phyloP scores from a whole-genome alignment of 2,888 invertebrate species.

The Coleophora deauratella region DNA sequence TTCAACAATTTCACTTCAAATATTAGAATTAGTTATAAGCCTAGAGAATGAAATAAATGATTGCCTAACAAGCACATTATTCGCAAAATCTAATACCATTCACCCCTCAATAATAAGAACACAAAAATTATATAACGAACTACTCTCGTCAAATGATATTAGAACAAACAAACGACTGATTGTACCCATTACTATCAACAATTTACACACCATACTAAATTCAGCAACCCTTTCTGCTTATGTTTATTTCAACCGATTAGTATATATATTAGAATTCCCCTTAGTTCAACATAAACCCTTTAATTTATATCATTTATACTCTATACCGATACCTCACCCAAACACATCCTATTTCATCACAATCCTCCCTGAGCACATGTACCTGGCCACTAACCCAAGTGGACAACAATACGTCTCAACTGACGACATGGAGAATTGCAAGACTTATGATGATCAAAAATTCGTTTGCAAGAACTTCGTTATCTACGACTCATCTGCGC shows the following conservation, averaged over 20 bases:
- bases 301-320: slow-evolving; percentile 17
- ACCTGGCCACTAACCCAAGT: slow-evolving; percentile 16
- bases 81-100: slow-evolving; percentile 22
- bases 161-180: slow-evolving; percentile 18
- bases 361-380: slow-evolving; percentile 18
- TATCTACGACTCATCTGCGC: slow-evolving; percentile 14
- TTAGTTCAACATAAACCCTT: slow-evolving; percentile 14
- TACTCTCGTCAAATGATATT: slow-evolving; percentile 16
- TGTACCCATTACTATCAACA: slow-evolving; percentile 16
- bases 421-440: slow-evolving; percentile 18
- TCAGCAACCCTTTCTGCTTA: slow-evolving; percentile 17
- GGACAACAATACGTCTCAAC: slow-evolving; percentile 19
- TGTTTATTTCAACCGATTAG: slow-evolving; percentile 20
- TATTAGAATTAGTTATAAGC: slow-evolving; percentile 15
- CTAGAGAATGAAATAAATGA: slow-evolving; percentile 22
- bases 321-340: slow-evolving; percentile 18
- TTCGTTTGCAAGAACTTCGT: slow-evolving; percentile 16
- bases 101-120: slow-evolving; percentile 20
- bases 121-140: slow-evolving; percentile 16
- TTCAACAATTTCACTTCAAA: slow-evolving; percentile 19
- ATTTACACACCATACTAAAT: slow-evolving; percentile 12
- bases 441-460: slow-evolving; percentile 9
- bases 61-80: slow-evolving; percentile 17
- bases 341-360: slow-evolving; percentile 17
- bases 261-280: slow-evolving; percentile 21